These are phyloP conservation scores for Xestia c-nigrum DNA, from an alignment of 2,888 invertebrate genomes.

Conservation along the genomic window DNA sequence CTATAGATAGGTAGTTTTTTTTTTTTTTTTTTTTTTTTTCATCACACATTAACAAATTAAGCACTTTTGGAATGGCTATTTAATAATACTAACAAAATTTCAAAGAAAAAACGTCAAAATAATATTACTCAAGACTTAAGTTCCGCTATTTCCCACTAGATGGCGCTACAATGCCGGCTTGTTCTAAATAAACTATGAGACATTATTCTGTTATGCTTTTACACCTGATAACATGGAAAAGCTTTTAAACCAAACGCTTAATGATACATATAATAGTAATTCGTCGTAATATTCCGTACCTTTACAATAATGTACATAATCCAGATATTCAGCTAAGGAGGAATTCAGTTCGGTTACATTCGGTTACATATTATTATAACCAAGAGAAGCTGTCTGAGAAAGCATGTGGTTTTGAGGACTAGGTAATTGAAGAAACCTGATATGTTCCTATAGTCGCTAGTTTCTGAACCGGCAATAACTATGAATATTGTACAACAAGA, in stretches of 20 bases:
- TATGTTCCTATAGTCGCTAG: too few species aligned
- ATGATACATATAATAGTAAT: constrained; percentile 17
- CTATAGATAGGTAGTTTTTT: too few species aligned
- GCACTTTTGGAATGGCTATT: background rate
- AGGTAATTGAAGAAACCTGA: background rate
- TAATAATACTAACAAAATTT: background rate
- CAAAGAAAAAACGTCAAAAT: background rate
- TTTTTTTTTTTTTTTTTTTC: too few species aligned
- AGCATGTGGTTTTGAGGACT: too few species aligned
- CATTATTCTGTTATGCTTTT: constrained; percentile 42
- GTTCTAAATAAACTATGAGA: constrained; percentile 22
- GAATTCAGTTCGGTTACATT: background rate
- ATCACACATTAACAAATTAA: background rate
- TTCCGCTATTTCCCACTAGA: constrained; percentile 50
- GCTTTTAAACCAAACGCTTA: constrained; percentile 48
- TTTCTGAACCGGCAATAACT: background rate
- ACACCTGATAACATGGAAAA: constrained; percentile 48
- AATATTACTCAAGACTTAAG: background rate
- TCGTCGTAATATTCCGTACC: constrained; percentile 5
- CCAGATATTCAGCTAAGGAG: background rate
- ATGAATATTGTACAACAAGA: background rate
- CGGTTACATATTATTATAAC: too few species aligned
- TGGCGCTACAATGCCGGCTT: constrained; percentile 45
- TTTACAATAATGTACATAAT: constrained; percentile 2
- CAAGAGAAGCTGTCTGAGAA: background rate